Conservation (phyloP, 2,113 vertebrate genomes). For the Raja brachyura region DNA sequence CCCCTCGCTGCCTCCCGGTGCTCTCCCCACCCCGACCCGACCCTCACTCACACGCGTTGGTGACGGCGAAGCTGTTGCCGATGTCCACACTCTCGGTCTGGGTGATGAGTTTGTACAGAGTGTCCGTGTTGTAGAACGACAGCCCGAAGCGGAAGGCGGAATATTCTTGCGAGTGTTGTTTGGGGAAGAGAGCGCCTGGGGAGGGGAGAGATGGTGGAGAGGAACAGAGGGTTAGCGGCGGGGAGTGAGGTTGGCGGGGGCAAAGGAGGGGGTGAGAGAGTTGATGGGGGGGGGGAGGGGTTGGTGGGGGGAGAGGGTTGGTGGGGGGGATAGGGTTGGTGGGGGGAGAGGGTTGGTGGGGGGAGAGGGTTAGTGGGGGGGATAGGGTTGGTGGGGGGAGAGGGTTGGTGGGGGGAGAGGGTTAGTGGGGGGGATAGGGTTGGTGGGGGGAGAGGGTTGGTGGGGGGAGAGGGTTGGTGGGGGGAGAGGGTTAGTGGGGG, state of each 20-base stretch:
- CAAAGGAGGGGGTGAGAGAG: neutral
- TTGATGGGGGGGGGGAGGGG: neutral
- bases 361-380: neutral
- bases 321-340: neutral
- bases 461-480: too few relatives aligned
- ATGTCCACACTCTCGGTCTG: constrained; percentile 33
- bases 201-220: neutral
- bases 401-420: too few relatives aligned
- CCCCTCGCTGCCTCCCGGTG: neutral
- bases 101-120: constrained; percentile 34
- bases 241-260: neutral
- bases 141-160: constrained; percentile 32
- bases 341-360: too few relatives aligned
- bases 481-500: too few relatives aligned
- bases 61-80: constrained; percentile 31
- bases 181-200: constrained; percentile 29
- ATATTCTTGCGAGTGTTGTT: constrained; percentile 34
- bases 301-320: neutral
- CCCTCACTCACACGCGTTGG: constrained; percentile 16
- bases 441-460: too few relatives aligned
- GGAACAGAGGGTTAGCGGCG: too few relatives aligned
- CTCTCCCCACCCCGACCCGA: neutral
- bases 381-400: neutral
- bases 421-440: too few relatives aligned
- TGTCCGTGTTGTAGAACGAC: constrained; percentile 35